Evolutionary conservation across 2,888 invertebrate species (phyloP).

Genomic region (Ligdia adustata): DNA sequence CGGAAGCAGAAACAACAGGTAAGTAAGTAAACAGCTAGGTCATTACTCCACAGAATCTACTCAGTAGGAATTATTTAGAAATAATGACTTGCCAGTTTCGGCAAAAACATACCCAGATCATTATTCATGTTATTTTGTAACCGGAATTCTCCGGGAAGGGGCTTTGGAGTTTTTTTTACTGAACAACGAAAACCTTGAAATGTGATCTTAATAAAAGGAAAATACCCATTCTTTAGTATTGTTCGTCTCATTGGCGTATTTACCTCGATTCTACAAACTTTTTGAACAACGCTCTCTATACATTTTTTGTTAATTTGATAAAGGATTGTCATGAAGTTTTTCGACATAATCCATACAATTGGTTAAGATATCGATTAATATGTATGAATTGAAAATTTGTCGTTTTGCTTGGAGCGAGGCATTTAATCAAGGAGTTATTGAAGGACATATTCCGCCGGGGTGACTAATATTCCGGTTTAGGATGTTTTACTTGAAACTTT

Average conservation of each 20-base stretch:
- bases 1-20: slow-evolving; percentile 22
- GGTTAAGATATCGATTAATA: no score
- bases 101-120: slow-evolving; percentile 44
- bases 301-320: no score
- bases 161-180: slow-evolving; percentile 19
- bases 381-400: no score
- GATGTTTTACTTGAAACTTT: no score
- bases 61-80: slow-evolving; percentile 43
- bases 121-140: slow-evolving; percentile 45
- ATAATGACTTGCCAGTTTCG: slow-evolving; percentile 51
- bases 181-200: slow-evolving; percentile 28
- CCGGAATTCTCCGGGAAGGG: slow-evolving; percentile 21
- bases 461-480: no score
- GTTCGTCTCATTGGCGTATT: slow-evolving; percentile 20
- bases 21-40: slow-evolving; percentile 32
- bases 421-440: no score
- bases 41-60: slow-evolving; percentile 36
- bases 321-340: no score
- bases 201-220: slow-evolving; percentile 22
- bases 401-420: no score
- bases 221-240: slow-evolving; percentile 26
- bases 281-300: slow-evolving; percentile 11
- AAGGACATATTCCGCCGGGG: no score
- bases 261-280: slow-evolving; percentile 25
- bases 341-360: no score